These are phyloP conservation scores for Eristalis arbustorum DNA, from an alignment of 2,888 invertebrate species.

Conservation along the genomic window DNA sequence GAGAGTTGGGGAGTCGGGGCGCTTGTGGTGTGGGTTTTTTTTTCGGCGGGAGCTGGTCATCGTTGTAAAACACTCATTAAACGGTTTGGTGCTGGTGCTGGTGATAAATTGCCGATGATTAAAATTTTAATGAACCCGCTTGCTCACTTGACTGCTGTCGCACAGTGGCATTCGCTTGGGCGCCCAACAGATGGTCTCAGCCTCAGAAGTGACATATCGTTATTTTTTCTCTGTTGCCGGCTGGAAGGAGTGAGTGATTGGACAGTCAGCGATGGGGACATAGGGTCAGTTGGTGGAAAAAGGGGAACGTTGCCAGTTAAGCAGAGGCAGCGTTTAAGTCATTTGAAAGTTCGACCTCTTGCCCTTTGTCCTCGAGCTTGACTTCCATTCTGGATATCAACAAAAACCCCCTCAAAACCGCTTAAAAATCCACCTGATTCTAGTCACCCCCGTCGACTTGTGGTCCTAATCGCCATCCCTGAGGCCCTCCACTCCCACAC, in stretches of 20 bases:
- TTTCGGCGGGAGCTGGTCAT: not conserved
- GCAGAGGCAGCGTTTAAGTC: no score
- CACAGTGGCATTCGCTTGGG: not conserved
- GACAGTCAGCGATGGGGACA: constrained; percentile 2
- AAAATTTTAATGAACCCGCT: constrained; percentile 65
- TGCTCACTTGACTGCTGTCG: constrained; percentile 32
- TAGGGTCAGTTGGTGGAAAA: no score
- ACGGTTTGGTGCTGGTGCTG: constrained; percentile 18
- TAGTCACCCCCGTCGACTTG: no score
- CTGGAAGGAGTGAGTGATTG: not conserved
- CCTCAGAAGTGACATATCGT: not conserved
- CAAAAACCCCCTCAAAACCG: no score
- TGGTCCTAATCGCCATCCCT: no score
- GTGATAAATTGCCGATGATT: constrained; percentile 62
- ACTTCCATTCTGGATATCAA: no score
- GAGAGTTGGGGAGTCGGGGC: not conserved
- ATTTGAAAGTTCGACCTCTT: no score
- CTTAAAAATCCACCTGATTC: no score
- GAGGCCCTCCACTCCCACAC: not conserved
- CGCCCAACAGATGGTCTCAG: not conserved
- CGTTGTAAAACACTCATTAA: constrained; percentile 28
- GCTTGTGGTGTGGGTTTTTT: not conserved
- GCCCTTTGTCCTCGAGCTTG: no score
- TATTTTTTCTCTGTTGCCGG: not conserved
- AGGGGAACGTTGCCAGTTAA: no score